These are phyloP conservation scores for Bombyx mori DNA, from an alignment of 1,140 invertebrate species.

Conservation along the genomic window DNA sequence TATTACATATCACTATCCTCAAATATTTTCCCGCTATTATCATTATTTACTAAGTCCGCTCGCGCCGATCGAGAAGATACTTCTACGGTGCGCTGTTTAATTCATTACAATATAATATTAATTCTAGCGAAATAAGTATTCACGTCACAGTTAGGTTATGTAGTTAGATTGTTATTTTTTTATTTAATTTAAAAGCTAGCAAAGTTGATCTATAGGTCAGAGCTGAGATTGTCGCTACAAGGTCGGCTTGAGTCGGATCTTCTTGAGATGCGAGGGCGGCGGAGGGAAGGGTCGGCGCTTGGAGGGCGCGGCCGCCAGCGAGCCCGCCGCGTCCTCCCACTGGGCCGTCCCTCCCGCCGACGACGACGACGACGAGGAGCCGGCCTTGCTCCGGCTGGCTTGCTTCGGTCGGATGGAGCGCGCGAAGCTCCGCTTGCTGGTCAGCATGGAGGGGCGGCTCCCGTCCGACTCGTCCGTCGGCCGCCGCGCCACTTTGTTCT, in stretches of 20 bases:
- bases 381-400: constrained; percentile 23
- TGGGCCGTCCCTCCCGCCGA: constrained; percentile 25
- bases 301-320: constrained; percentile 23
- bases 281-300: constrained; percentile 31
- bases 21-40: too few species aligned
- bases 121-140: too few species aligned
- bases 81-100: too few species aligned
- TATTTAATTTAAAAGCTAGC: too few species aligned
- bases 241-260: constrained; percentile 46
- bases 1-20: too few species aligned
- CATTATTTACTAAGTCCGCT: too few species aligned
- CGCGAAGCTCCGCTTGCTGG: constrained; percentile 37
- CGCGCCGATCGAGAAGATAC: too few species aligned
- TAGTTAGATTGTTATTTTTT: too few species aligned
- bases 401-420: constrained; percentile 18
- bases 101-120: too few species aligned
- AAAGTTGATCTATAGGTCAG: constrained; percentile 13
- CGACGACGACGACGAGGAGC: constrained; percentile 31
- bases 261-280: constrained; percentile 42
- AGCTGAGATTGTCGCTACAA: constrained; percentile 39
- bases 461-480: constrained; percentile 39
- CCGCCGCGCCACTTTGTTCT: constrained; percentile 33
- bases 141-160: too few species aligned
- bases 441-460: constrained; percentile 31
- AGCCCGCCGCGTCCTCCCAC: constrained; percentile 39